These are phyloP conservation scores for Lithophane socia DNA, from an alignment of 2,888 invertebrate genomes.

Conservation along the genomic window DNA sequence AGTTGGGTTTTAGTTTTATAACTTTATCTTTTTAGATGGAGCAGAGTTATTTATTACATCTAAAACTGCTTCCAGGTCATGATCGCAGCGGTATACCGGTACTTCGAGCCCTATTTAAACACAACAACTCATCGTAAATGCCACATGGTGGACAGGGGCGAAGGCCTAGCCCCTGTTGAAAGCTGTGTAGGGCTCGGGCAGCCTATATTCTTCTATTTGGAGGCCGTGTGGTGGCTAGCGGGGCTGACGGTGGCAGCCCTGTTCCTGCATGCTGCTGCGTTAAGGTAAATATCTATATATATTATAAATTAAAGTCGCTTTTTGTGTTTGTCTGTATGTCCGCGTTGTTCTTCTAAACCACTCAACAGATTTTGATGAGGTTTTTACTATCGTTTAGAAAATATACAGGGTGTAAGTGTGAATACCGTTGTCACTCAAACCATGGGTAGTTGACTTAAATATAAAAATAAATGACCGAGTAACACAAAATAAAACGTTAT, in stretches of 20 bases:
- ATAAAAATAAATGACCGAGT: too few relatives aligned
- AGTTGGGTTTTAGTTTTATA: too few relatives aligned
- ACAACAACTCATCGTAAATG: slow-evolving; percentile 81
- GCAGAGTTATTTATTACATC: background rate
- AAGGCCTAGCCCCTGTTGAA: slow-evolving; percentile 90
- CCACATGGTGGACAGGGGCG: slow-evolving; percentile 90
- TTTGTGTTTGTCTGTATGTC: too few relatives aligned
- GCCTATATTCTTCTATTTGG: slow-evolving; percentile 95
- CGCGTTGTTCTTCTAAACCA: too few relatives aligned
- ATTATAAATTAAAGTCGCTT: too few relatives aligned
- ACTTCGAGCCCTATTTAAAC: slow-evolving; percentile 81
- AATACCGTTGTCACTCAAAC: too few relatives aligned
- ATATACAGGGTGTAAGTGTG: too few relatives aligned
- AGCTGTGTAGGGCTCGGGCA: slow-evolving; percentile 95
- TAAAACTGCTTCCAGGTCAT: slow-evolving; percentile 76
- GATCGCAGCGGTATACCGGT: slow-evolving; percentile 80
- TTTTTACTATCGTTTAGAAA: too few relatives aligned
- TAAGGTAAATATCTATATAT: slow-evolving; percentile 88
- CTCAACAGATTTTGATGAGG: too few relatives aligned
- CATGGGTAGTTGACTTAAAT: too few relatives aligned
- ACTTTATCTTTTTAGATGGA: too few relatives aligned
- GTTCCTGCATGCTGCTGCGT: slow-evolving; percentile 92
- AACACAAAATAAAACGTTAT: too few relatives aligned
- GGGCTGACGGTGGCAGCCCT: slow-evolving; percentile 93
- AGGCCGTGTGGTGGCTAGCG: slow-evolving; percentile 93